Base-by-base conservation (phyloP, 92 coral and sea anemone genomes). In the Phenganax subtilis region DNA sequence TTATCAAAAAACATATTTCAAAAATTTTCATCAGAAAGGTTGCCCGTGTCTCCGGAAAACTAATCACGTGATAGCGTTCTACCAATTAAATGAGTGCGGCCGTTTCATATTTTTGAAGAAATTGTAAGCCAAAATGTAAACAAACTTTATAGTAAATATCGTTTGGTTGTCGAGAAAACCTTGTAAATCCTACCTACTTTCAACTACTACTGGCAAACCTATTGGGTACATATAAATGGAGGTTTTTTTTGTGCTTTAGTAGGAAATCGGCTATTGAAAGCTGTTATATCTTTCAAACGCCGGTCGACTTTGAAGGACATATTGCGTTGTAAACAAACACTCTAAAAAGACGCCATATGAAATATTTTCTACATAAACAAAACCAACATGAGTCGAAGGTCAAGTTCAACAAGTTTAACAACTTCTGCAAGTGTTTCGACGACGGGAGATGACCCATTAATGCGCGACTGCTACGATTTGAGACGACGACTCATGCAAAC, bases 401-500 rank as follows among this genome's bases (percentile, higher is more conserved):
- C 98, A 53, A 93, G 98, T 84, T 85, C 86, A 53, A 90, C 91
- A 51, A 92, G 98, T 84, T 87, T 89, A 11, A 89, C 92, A 68
- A 90, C 92, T 8, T 89, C 97, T 71, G 89, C 85, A 64, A 93
- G 89, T 82, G 92, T 92, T n/a, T 96, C 92, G 10, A 85, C 91
- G 10, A 65, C 85, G 3, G 96, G 88, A 76, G 98, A 93, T 76
- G 98, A 93, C 60, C 97, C 98, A 16, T 88, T 93, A 54, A 93
- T 93, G 98, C 90, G 91, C 12, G 98, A 93, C 81, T 93, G 98
- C 77, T 93, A 91, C 71, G 97, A 93, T 78, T 85, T 93, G 75
- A 81, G 98, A 75, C 88, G 98, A 88, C 84, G 98, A 64, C 69
- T 93, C 37, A 91, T 93, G 7, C 97, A 91, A 88, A 93, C 98